Evolutionary conservation across 1,140 invertebrate species (phyloP).

Genomic region (Magallana angulata): DNA sequence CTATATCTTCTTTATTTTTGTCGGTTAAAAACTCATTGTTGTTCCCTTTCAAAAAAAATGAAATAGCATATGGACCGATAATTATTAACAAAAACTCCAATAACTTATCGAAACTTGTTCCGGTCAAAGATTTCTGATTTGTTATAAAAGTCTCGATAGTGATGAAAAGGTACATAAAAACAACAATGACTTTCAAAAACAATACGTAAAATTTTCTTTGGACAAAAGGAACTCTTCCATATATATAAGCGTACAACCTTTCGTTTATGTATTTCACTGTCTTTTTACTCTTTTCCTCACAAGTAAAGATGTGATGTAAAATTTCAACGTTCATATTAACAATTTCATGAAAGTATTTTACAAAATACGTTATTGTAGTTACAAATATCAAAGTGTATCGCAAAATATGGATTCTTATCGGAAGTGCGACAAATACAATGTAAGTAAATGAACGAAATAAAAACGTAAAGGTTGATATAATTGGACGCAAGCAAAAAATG

Average conservation of each 20-base stretch:
- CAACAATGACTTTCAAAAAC: not conserved
- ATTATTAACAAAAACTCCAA: not conserved
- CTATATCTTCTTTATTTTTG: not conserved
- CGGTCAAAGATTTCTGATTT: not conserved
- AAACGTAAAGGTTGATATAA: too few relatives aligned
- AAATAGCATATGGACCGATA: not conserved
- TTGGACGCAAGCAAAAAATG: too few relatives aligned
- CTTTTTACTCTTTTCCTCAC: too few relatives aligned
- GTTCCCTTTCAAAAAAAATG: not conserved
- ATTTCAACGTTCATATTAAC: not conserved
- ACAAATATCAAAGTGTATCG: too few relatives aligned
- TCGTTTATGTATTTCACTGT: not conserved
- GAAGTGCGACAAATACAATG: too few relatives aligned
- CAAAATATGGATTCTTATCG: too few relatives aligned
- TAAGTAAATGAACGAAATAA: too few relatives aligned
- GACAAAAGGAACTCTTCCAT: not conserved
- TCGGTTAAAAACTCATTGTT: not conserved
- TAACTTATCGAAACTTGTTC: not conserved
- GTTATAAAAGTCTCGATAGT: not conserved
- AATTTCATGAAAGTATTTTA: not conserved
- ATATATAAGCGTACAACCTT: not conserved
- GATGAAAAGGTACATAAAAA: conserved; percentile 2
- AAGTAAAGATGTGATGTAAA: not conserved
- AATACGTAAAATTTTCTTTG: not conserved
- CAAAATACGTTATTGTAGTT: too few relatives aligned